Evolutionary conservation across 2,888 invertebrate species (phyloP).

Genomic region (Brassicogethes aeneus): DNA sequence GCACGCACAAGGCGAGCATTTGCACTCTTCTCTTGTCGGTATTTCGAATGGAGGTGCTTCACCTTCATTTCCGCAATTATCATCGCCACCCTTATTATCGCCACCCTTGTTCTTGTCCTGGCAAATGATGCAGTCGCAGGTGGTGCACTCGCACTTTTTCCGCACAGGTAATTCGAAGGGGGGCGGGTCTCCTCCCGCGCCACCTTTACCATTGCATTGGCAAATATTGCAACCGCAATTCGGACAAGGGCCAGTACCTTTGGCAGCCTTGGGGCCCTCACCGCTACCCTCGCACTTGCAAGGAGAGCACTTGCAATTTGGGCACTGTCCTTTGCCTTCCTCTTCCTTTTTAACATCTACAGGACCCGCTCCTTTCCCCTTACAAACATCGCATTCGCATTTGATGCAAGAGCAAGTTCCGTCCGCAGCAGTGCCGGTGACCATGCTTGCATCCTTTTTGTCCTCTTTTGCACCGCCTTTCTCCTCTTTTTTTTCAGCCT

Average conservation of each 20-base stretch:
- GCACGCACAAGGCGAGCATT: constrained; percentile 8
- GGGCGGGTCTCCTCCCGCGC: constrained; percentile 5
- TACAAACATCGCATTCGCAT: not conserved
- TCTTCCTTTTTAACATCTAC: not conserved
- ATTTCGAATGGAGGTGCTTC: not conserved
- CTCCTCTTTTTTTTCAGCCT: not conserved
- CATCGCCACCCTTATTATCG: not conserved
- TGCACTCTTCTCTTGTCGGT: constrained; percentile 3
- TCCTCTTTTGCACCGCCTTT: not conserved
- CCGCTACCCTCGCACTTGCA: not conserved
- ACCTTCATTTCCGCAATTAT: not conserved
- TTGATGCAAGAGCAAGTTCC: not conserved
- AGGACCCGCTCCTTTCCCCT: not conserved
- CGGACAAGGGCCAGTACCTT: not conserved
- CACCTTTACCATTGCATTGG: not conserved
- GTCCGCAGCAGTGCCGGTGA: not conserved
- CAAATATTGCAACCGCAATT: constrained; percentile 1
- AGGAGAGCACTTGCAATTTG: not conserved
- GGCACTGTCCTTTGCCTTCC: not conserved
- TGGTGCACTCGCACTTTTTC: constrained; percentile 12
- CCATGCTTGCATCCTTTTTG: not conserved
- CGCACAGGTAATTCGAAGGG: constrained; percentile 14
- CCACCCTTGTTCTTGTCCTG: not conserved
- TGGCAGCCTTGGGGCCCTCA: not conserved
- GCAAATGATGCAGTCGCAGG: constrained; percentile 17